A percentile compares a stretch with the other conserved stretches of the same genome.
These are phyloP conservation scores for Chrysodeixis includens DNA, from an alignment of 2,888 invertebrate genomes.

Conservation along the genomic window DNA sequence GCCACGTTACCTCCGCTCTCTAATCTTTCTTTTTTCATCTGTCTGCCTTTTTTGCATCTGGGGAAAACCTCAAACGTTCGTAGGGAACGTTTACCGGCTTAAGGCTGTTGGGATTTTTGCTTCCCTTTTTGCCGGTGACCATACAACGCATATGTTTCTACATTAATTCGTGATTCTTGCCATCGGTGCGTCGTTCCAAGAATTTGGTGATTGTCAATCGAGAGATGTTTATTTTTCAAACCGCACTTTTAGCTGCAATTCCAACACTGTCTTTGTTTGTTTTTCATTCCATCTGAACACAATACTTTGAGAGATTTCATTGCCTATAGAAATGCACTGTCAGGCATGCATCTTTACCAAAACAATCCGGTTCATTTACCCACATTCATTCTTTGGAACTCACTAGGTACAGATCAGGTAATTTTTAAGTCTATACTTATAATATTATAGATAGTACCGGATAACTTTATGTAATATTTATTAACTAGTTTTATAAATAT, in stretches of 20 bases:
- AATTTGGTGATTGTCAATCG: too few species aligned
- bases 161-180: too few species aligned
- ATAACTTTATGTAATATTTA: not conserved
- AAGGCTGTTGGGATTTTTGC: too few species aligned
- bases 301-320: not conserved
- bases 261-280: not conserved
- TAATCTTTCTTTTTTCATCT: too few species aligned
- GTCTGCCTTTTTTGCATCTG: too few species aligned
- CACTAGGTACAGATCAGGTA: not conserved
- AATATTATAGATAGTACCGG: not conserved
- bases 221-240: too few species aligned
- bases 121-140: too few species aligned
- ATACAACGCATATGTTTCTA: too few species aligned
- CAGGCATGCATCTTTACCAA: not conserved
- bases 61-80: too few species aligned
- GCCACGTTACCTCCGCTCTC: too few species aligned
- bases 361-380: not conserved
- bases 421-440: not conserved
- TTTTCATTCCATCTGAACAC: not conserved
- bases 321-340: not conserved
- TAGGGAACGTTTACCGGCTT: too few species aligned
- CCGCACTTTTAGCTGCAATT: not conserved
- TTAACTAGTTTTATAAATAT: conserved; percentile 2
- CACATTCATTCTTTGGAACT: not conserved
- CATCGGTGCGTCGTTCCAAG: too few species aligned